Percentiles rank a stretch among this genome's conserved stretches.
Conservation (phyloP, 2,888 invertebrate genomes). For the Synanthedon myopaeformis region DNA sequence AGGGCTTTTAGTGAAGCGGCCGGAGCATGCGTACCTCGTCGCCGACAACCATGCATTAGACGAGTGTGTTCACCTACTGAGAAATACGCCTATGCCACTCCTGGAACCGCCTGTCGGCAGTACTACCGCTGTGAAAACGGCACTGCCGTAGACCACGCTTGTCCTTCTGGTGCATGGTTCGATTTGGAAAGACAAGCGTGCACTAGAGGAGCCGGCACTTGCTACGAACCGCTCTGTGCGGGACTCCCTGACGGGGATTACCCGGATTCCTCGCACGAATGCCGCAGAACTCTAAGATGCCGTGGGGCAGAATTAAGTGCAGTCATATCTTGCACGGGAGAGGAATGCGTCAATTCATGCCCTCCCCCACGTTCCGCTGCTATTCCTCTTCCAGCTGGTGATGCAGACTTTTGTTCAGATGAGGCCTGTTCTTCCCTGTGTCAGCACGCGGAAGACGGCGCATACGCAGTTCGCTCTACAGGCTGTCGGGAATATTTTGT, state of each 20-base stretch:
- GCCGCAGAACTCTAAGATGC: slow-evolving; percentile 63
- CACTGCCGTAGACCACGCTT: slow-evolving; percentile 53
- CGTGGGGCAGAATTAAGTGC: slow-evolving; percentile 51
- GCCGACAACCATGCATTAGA: slow-evolving; percentile 44
- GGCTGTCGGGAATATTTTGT: slow-evolving; percentile 71
- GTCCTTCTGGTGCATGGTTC: slow-evolving; percentile 68
- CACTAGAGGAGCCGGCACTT: slow-evolving; percentile 64
- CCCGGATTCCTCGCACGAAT: slow-evolving; percentile 70
- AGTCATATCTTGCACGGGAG: slow-evolving; percentile 39
- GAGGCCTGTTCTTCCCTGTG: slow-evolving; percentile 63
- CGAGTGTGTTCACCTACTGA: slow-evolving; percentile 46
- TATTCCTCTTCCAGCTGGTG: slow-evolving; percentile 59
- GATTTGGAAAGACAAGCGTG: slow-evolving; percentile 66
- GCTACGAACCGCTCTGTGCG: slow-evolving; percentile 72
- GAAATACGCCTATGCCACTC: slow-evolving; percentile 59
- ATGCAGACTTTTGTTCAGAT: slow-evolving; percentile 61
- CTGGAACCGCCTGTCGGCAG: slow-evolving; percentile 67
- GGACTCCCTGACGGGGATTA: slow-evolving; percentile 69
- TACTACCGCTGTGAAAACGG: slow-evolving; percentile 71
- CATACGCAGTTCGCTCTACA: slow-evolving; percentile 66
- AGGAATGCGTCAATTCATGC: slow-evolving; percentile 30
- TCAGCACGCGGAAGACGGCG: slow-evolving; percentile 62
- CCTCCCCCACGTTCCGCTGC: slow-evolving; percentile 52
- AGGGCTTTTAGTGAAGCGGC: slow-evolving; percentile 53
- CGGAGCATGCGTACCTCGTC: slow-evolving; percentile 48